Percentiles rank a stretch among this genome's conserved stretches.
phyloP scores from a whole-genome alignment of 1,140 invertebrate genomes.

The Carposina sasakii region DNA sequence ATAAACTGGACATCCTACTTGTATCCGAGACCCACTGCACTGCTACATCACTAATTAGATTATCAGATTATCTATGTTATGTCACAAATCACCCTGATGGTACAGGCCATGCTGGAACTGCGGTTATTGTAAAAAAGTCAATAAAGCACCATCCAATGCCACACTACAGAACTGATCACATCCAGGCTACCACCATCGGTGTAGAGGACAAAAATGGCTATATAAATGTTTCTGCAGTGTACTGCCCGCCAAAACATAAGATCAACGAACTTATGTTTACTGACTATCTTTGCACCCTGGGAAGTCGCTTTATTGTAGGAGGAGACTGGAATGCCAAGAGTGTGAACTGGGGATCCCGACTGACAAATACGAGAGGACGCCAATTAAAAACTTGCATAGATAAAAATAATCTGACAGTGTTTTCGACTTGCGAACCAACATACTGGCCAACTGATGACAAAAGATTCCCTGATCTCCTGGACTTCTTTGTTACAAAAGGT shows the following conservation, averaged over 20 bases:
- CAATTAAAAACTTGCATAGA: not conserved
- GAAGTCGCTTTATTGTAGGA: not conserved
- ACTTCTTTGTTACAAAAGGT: conserved; percentile 18
- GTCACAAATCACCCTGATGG: conserved; percentile 25
- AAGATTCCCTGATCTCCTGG: conserved; percentile 33
- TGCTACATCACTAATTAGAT: not conserved
- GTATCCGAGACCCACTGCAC: conserved; percentile 21
- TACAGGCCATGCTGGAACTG: conserved; percentile 23
- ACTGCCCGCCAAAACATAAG: not conserved
- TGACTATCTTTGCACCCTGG: not conserved
- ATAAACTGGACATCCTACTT: conserved; percentile 17
- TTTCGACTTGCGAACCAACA: conserved; percentile 19
- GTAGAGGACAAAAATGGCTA: not conserved
- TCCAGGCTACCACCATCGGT: conserved; percentile 19
- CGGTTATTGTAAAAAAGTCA: conserved; percentile 15
- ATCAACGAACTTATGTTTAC: not conserved
- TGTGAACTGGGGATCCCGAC: not conserved
- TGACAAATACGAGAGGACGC: not conserved
- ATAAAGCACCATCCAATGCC: conserved; percentile 16
- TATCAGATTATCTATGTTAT: conserved; percentile 10
- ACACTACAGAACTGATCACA: conserved; percentile 9
- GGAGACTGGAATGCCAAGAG: not conserved
- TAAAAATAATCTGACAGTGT: not conserved
- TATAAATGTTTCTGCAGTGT: not conserved
- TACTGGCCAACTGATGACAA: conserved; percentile 32